These are phyloP conservation scores for Hyperoodon ampullatus DNA, from an alignment of 2,113 vertebrate genomes.

Conservation along the genomic window DNA sequence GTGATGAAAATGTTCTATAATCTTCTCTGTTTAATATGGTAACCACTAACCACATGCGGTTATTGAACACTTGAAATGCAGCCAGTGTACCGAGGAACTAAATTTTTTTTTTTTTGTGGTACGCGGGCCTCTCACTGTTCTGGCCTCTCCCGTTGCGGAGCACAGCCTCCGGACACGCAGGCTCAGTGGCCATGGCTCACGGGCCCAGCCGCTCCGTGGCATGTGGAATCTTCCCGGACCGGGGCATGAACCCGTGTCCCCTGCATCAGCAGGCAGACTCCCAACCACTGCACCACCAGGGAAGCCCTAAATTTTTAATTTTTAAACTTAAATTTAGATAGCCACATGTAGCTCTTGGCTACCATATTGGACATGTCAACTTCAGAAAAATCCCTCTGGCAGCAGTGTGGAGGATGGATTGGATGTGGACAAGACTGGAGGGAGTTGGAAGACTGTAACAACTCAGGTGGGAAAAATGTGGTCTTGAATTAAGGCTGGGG, in stretches of 20 bases:
- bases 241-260: no score
- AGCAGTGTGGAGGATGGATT: not conserved
- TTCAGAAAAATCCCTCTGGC: not conserved
- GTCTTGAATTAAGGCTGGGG: not conserved
- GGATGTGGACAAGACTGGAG: not conserved
- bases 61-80: not conserved
- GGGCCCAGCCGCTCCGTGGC: no score
- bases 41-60: not conserved
- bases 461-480: not conserved
- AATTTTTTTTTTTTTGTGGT: not conserved
- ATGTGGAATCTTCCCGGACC: no score
- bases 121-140: no score
- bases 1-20: not conserved
- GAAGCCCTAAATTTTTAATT: not conserved
- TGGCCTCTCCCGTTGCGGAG: no score
- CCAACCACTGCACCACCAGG: no score
- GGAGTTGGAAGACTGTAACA: not conserved
- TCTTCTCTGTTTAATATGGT: not conserved
- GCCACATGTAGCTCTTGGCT: not conserved
- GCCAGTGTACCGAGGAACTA: not conserved
- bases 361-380: not conserved
- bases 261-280: no score
- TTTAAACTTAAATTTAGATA: not conserved
- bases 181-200: no score
- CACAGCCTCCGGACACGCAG: no score